These are phyloP conservation scores for Philotrypesis tridentata DNA, from an alignment of 1,140 invertebrate genomes.

Conservation along the genomic window DNA sequence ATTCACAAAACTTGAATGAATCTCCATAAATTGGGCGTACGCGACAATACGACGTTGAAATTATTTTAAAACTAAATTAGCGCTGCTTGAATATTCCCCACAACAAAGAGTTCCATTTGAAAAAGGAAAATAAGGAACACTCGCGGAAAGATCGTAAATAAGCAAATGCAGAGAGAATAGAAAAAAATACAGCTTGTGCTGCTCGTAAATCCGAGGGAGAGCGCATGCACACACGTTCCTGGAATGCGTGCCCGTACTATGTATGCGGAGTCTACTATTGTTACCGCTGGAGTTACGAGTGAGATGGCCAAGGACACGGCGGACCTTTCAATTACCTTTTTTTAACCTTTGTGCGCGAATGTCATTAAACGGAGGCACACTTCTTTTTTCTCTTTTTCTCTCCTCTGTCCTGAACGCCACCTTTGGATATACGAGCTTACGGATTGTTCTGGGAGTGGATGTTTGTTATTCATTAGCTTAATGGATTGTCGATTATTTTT, in stretches of 20 bases:
- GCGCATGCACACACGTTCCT: background rate
- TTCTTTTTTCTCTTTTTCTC: no score
- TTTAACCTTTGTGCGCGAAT: conserved; percentile 14
- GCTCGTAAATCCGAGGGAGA: background rate
- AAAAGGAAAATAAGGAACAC: background rate
- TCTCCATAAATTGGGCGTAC: no score
- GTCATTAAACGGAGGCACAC: conserved; percentile 6
- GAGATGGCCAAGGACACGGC: conserved; percentile 33
- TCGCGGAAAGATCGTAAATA: background rate
- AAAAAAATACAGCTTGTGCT: background rate
- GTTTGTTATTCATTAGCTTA: conserved; percentile 29
- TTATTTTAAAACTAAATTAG: no score
- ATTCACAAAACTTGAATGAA: no score
- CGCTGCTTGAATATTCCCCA: no score
- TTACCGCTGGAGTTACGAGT: conserved; percentile 1
- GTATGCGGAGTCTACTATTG: background rate
- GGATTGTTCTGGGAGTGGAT: conserved; percentile 18
- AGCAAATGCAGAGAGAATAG: background rate
- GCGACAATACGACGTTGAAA: no score
- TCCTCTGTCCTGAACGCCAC: background rate
- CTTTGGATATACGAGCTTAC: background rate
- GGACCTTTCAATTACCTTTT: conserved; percentile 33
- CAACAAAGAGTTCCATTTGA: no score
- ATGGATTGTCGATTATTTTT: conserved; percentile 19
- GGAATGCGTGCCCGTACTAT: background rate